Evolutionary conservation across 1,140 invertebrate species (phyloP).

Genomic region (Pissodes strobi): DNA sequence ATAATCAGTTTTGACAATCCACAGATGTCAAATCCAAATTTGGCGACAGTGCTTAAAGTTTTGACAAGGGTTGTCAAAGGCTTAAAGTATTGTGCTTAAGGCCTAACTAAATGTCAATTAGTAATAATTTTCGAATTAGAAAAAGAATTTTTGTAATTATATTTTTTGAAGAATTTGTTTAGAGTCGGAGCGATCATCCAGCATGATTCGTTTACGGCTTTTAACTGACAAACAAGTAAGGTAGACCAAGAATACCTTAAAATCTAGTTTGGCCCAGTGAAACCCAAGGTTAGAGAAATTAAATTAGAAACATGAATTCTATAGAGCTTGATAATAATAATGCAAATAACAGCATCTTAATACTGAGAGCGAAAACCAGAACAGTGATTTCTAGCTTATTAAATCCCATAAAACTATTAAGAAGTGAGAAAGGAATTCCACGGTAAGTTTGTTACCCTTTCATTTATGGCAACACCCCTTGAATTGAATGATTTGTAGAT

Average conservation of each 20-base stretch:
- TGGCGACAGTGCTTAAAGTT: no score
- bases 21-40: no score
- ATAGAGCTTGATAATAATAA: slow-evolving; percentile 9
- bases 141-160: slow-evolving; percentile 15
- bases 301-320: slow-evolving; percentile 21
- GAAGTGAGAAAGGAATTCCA: slow-evolving; percentile 60
- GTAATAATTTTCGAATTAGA: slow-evolving; percentile 21
- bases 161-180: slow-evolving; percentile 18
- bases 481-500: no score
- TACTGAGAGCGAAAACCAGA: slow-evolving; percentile 57
- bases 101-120: slow-evolving; percentile 25
- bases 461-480: no score
- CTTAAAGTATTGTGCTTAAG: no score
- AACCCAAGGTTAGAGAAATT: slow-evolving; percentile 6
- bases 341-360: slow-evolving; percentile 44
- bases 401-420: slow-evolving; percentile 65
- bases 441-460: slow-evolving; percentile 55
- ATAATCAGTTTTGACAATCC: no score
- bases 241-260: background rate
- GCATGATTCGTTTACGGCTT: no score
- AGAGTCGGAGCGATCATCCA: no score
- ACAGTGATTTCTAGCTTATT: slow-evolving; percentile 60
- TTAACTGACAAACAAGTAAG: background rate
- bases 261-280: background rate
- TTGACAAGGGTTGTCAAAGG: no score